Evolutionary conservation across 2,888 invertebrate genomes (phyloP), one percentile per base, ranked within the genome.

Genomic region (Erannis defoliaria): DNA sequence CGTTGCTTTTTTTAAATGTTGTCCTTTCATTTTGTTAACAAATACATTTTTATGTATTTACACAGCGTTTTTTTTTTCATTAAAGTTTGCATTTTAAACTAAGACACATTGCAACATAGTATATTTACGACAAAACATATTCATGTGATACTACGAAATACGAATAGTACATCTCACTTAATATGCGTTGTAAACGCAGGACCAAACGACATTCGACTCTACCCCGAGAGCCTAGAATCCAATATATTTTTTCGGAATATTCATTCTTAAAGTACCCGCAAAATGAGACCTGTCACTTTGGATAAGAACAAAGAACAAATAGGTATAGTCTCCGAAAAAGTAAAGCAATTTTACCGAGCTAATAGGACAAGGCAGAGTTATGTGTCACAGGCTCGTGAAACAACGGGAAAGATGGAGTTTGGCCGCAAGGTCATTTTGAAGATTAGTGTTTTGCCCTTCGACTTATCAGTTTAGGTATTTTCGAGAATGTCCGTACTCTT

Each of bases 201-300:
- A 3, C 10, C 33, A 45, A 6, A 14, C 37, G 10, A 45, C 43
- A 43, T 21, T 38, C 6, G 40, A 49, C 29, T 26, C 18, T 56
- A 26, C 26, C 3, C 2, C 14, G 29, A 21, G 9, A 9, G 1
- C 14, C 10, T 38, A 37, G 8, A 19, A 16, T 19, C 9, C 19
- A 45, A 45, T 46, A 42, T 37, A n/a, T 10, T 23, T 3, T 10
- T 14, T 35, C 4, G 12, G 4, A 10, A 2, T n/a, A 18, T 14
- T 45, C 45, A 62, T 67, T 72, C 66, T 70, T 66, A 63, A 61
- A 63, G 65, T 63, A 65, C 43, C 55, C 62, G 57, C 60, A 66
- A 76, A 76, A 75, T 72, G 75, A 73, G 68, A 69, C 67, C 66
- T 74, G 74, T 75, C 76, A 74, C 70, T 70, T 75, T 68, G 68